Base-by-base conservation (phyloP, 2,888 invertebrate genomes). In the Dolichomitus sp. region DNA sequence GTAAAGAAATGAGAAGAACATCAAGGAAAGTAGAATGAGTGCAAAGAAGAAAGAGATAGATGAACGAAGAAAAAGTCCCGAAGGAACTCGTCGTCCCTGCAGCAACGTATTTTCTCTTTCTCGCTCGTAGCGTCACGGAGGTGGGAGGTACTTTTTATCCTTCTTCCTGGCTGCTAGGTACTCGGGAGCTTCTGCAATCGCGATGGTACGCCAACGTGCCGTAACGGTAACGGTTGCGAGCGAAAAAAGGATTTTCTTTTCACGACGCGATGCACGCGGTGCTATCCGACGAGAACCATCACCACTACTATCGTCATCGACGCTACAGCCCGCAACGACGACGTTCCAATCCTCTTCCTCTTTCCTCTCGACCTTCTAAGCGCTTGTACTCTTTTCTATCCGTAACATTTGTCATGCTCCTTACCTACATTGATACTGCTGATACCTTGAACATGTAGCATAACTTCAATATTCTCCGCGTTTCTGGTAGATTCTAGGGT, bases 221-320 rank as follows among this genome's bases (percentile, higher is more conserved):
- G 85, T 87, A 87, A 87, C 84, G 84, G 83, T 87, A 87, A 88
- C 85, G 87, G 80, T 73, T 76, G 82, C 81, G 81, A 87, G 80
- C 80, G 84, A 81, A 84, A 87, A 81, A 81, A 84, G 81, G 84
- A 86, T 86, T 88, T 87, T 81, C 86, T 81, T 83, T 76, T 83
- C 78, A 75, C 68, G 59, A 76, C 68, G 52, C 66, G 76, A 63
- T 70, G 75, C 45, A 61, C 59, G 61, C 42, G 40, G 65, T 76
- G 48, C 48, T 57, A 69, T 78, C 33, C 73, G 42, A 11, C 45
- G 27, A 65, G 33, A 69, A 57, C 65, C 37, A 61, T 37, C 68
- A 69, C 66, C 76, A 66, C 70, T 33, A 73, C 54, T 40, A 30
- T 52, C 50, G 40, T 30, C 61, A 23, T 68, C 74, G 40, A 48